Evolutionary conservation across 2,113 vertebrate genomes (phyloP), one percentile per base, ranked within the genome.

Genomic region (Oncorhynchus masou): DNA sequence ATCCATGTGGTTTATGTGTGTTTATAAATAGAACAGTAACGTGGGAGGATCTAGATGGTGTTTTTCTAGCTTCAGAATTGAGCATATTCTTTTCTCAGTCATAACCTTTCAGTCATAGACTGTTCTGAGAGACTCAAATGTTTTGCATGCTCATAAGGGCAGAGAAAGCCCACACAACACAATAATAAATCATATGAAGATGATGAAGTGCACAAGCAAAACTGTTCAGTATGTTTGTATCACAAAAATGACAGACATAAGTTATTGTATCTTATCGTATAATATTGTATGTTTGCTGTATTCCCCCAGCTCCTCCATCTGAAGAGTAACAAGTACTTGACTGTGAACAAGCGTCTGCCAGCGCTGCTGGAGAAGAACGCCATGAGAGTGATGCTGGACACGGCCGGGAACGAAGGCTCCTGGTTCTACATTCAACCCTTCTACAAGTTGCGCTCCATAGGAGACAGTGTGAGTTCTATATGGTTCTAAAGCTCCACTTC

Each of bases 371-470:
- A 99, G 94, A 99, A 99, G 93, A 99, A 99, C 8, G 98, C 98
- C 74, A 99, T 99, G 98, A 90, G 98, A 25, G 97, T 99, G 85
- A 99, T 97, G 1, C 75, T 99, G 89, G 97, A 99, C 16, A 96
- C 96, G 60, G 97, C 98, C 20, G 97, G 98, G 12, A 99, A 99
- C 0, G 98, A 99, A 79, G 98, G 98, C 1, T 99, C 98, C 89
- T 99, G 98, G 98, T 99, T 99, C 88, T 99, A 99, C 90, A 99
- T 99, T 74, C 98, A 99, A 70, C 98, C 98, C 0, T 99, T 99
- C 91, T 99, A 99, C 93, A 99, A 99, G 19, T 93, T 99, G 0
- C 95, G 98, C 29, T 99, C 98, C 84, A 99, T 99, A 0, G 97
- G 98, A 7, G 98, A 99, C 91, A 99, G 95, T 0, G 98, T 99